Base-by-base conservation (phyloP, 2,113 vertebrate species). In the Platysternon megacephalum region DNA sequence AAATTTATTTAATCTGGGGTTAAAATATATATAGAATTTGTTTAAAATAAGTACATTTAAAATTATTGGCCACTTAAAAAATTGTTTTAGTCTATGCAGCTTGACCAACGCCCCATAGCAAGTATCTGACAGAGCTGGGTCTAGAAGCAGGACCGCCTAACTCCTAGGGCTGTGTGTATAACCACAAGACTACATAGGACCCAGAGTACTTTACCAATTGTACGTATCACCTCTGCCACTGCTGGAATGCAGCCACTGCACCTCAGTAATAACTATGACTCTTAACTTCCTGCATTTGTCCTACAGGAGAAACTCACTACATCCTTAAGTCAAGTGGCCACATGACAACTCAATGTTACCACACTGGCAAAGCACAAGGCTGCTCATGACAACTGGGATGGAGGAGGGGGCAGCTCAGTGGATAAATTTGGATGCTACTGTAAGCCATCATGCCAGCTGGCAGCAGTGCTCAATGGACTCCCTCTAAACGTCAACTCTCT, bases 241-340 rank as follows among this genome's bases (percentile, higher is more conserved):
- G 86, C 58, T 28, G 39, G 79, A 39, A 42, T 0, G 0, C 61
- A 3, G 3, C n/a, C 0, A 0, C 80, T 48, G 39, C 0, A 0
- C 19, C 48, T 44, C 0, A 0, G 48, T 49, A 28, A 74, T 17
- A 74, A 56, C 46, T 44, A 44, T 22, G 72, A 39, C 39, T 24
- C 11, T 44, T 42, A 11, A 7, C 72, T 76, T 42, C 72, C 72
- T 76, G 0, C 9, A 3, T 12, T 16, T 3, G 0, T 32, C 13
- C 44, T n/a, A 72, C 39, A 79, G 65, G 21, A 55, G 56, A 6
- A 44, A 4, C 28, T 39, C 1, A 0, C 79, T 56, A 24, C 26
- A 1, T 29, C 39, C 58, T 19, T 28, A 24, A 53, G 0, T 26
- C 0, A 0, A 35, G 4, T 49, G 0, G 0, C 52, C 0, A 1